Evolutionary conservation across 2,888 invertebrate species (phyloP).

Genomic region (Caenorhabditis angaria): DNA sequence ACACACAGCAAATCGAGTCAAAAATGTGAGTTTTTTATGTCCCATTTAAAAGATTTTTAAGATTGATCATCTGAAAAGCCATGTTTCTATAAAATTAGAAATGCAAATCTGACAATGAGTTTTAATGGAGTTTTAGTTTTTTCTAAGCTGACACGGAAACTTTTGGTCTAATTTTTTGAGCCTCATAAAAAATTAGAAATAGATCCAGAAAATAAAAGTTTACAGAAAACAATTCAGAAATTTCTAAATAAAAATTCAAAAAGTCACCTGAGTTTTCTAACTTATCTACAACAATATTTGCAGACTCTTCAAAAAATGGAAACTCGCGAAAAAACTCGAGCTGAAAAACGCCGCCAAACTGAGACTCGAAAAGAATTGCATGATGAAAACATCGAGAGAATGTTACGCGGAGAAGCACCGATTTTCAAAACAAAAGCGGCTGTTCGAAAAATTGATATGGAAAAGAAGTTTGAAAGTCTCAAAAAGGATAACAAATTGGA

Average conservation of each 20-base stretch:
- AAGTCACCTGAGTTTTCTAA: not conserved
- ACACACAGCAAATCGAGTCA: constrained; percentile 19
- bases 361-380: constrained; percentile 56
- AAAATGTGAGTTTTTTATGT: constrained; percentile 22
- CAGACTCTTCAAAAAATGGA: constrained; percentile 42
- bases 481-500: constrained; percentile 53
- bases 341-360: constrained; percentile 53
- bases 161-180: no score
- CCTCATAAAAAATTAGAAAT: not conserved
- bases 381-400: constrained; percentile 63
- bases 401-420: constrained; percentile 61
- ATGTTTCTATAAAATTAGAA: no score
- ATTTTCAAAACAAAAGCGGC: constrained; percentile 54
- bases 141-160: no score
- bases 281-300: not conserved
- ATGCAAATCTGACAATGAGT: no score
- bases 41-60: not conserved
- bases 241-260: no score
- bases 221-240: no score
- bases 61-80: not conserved
- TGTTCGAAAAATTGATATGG: constrained; percentile 49
- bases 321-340: constrained; percentile 33
- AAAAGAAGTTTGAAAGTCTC: constrained; percentile 58
- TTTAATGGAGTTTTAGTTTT: no score
- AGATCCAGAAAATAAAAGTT: not conserved